A percentile compares a stretch with the other conserved stretches of the same genome.
Conservation (phyloP, 2,797 vertebrate species). For the Typhlichthys subterraneus region DNA sequence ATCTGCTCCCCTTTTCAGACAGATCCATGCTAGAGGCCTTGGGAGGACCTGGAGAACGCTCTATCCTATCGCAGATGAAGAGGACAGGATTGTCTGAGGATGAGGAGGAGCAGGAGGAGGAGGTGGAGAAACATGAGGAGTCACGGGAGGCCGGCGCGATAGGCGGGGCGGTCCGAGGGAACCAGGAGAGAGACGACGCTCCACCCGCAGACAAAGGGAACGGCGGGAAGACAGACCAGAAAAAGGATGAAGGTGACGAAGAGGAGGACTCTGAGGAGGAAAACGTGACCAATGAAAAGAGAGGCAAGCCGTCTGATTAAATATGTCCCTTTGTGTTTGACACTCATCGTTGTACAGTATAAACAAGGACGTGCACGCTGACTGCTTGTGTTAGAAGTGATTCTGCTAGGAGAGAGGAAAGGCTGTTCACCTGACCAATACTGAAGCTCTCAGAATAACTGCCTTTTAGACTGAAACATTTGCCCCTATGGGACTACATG, state of each 20-base stretch:
- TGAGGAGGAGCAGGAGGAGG: constrained; percentile 21
- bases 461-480: constrained; percentile 28
- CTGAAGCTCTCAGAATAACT: constrained; percentile 8
- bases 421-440: constrained; percentile 8
- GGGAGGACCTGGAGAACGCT: constrained; percentile 65
- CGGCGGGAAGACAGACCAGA: constrained; percentile 31
- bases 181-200: constrained; percentile 30
- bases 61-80: constrained; percentile 60
- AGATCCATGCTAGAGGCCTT: constrained; percentile 75
- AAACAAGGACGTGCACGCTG: too few species aligned
- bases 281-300: constrained; percentile 33
- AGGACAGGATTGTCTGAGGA: constrained; percentile 32
- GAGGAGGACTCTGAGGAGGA: constrained; percentile 52
- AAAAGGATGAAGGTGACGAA: constrained; percentile 47
- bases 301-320: constrained; percentile 44
- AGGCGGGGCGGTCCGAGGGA: constrained; percentile 36
- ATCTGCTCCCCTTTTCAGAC: constrained; percentile 53
- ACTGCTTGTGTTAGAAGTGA: too few species aligned
- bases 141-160: constrained; percentile 37
- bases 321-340: too few species aligned
- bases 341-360: too few species aligned
- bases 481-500: constrained; percentile 21
- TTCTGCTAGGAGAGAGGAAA: neutral
- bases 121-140: constrained; percentile 43
- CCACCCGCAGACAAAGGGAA: constrained; percentile 36